These are phyloP conservation scores for Mythimna lalbum DNA, from an alignment of 2,888 invertebrate species.

Conservation along the genomic window DNA sequence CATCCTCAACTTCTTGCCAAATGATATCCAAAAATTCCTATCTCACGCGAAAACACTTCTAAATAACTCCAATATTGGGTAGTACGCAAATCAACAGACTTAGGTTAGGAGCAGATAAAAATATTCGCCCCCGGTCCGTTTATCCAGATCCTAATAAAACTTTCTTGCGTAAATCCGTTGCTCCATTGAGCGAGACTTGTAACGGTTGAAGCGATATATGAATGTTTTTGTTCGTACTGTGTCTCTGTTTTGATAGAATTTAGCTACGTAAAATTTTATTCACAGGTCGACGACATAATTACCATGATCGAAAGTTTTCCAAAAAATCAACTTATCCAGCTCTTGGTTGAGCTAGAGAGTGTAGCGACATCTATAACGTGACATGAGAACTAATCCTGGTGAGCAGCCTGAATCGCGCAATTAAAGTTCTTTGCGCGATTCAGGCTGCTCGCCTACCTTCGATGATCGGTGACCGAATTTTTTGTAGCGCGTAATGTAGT, in stretches of 20 bases:
- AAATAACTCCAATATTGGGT: constrained; percentile 28
- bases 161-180: constrained; percentile 72
- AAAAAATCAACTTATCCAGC: no score
- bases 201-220: constrained; percentile 42
- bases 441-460: no score
- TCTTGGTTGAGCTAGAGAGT: no score
- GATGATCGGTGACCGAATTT: no score
- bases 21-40: not conserved
- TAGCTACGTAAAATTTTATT: no score
- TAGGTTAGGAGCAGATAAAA: constrained; percentile 49
- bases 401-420: no score
- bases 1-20: not conserved
- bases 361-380: no score
- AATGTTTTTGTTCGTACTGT: constrained; percentile 46
- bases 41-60: constrained; percentile 5
- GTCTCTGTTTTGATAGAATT: constrained; percentile 4
- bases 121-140: constrained; percentile 65
- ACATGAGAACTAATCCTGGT: no score
- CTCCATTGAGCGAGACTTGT: constrained; percentile 68
- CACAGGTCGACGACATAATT: no score
- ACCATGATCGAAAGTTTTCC: no score
- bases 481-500: no score
- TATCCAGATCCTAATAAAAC: constrained; percentile 73
- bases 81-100: constrained; percentile 61
- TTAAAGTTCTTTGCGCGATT: no score